These are phyloP conservation scores for Calameuta pallipes DNA, from an alignment of 2,888 invertebrate species.

Conservation along the genomic window DNA sequence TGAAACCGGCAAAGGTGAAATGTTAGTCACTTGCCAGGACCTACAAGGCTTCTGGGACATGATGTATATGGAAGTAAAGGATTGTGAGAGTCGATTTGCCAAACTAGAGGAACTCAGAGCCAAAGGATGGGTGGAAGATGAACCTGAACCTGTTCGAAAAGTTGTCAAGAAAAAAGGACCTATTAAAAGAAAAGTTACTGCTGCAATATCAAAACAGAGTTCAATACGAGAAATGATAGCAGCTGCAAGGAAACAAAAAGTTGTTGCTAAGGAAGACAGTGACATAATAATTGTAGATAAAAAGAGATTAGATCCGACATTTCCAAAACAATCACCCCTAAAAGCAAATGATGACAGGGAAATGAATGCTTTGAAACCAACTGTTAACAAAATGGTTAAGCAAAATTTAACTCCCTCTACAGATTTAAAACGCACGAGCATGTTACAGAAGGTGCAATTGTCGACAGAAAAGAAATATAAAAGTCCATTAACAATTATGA, in stretches of 20 bases:
- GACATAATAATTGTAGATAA: conserved; percentile 5
- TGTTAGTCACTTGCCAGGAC: conserved; percentile 75
- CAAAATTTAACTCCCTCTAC: not conserved
- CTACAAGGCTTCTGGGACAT: conserved; percentile 91
- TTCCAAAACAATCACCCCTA: not conserved
- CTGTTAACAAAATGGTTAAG: not conserved
- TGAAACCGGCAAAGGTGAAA: conserved; percentile 65
- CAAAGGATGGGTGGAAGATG: conserved; percentile 67
- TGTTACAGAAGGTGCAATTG: conserved; percentile 30
- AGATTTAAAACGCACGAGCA: conserved; percentile 8
- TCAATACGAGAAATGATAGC: conserved; percentile 45
- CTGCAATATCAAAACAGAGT: conserved; percentile 29
- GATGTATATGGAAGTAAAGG: conserved; percentile 76
- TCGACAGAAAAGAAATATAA: conserved; percentile 29
- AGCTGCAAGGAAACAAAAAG: conserved; percentile 44
- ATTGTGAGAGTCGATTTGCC: conserved; percentile 53
- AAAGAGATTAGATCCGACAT: not conserved
- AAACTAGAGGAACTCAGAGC: conserved; percentile 41
- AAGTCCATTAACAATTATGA: conserved; percentile 49
- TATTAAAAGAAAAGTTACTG: not conserved
- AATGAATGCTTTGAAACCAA: not conserved
- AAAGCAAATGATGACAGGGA: not conserved
- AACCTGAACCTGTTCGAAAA: conserved; percentile 42
- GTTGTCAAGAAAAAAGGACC: not conserved
- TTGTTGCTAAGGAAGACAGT: conserved; percentile 15